Evolutionary conservation across 2,113 vertebrate genomes (phyloP), one percentile per base, ranked within the genome.

Genomic region (Equus quagga): DNA sequence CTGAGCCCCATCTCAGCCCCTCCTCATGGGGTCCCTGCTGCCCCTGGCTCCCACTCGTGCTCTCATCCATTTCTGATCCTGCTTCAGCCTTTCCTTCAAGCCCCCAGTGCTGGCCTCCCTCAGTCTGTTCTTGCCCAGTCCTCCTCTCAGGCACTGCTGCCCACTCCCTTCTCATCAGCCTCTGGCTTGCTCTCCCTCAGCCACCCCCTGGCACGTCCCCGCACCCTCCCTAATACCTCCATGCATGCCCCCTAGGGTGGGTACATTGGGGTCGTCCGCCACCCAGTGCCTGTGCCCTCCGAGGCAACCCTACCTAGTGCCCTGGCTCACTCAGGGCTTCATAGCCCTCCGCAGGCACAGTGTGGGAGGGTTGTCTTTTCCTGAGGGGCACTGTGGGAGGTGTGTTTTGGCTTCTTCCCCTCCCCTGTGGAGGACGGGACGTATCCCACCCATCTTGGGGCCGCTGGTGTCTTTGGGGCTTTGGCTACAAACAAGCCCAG

Each of bases 401-500:
- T 54, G 17, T 73, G 28, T 56, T 82, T 44, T 49, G 26, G 60
- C 23, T 85, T 13, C 60, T 41, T 36, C 28, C 23, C 28, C 54
- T 64, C 11, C 28, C 33, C 79, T 86, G 36, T 87, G 60, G 28
- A 54, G 58, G 18, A 11, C 23, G 8, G 88, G 79, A 62, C 5
- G 7, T 36, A 60, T 76, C 86, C 93, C 41, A 28, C 4, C 8
- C 12, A 8, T 81, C 8, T 60, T 84, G 69, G 79, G 93, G 86
- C 73, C 89, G 82, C 83, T 46, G 41, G 44, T 94, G 91, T 51
- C 23, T 6, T 21, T 26, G 92, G 96, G 95, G 96, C 97, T 88
- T 79, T 94, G 92, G 31, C 90, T 92, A 81, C 93, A 95, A 70
- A 89, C 93, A 83, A 83, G 81, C 93, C 81, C 94, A 92, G 95